A percentile compares a stretch with the other conserved stretches of the same genome.
Conservation (phyloP, 2,797 vertebrate genomes). For the Pitangus sulphuratus region DNA sequence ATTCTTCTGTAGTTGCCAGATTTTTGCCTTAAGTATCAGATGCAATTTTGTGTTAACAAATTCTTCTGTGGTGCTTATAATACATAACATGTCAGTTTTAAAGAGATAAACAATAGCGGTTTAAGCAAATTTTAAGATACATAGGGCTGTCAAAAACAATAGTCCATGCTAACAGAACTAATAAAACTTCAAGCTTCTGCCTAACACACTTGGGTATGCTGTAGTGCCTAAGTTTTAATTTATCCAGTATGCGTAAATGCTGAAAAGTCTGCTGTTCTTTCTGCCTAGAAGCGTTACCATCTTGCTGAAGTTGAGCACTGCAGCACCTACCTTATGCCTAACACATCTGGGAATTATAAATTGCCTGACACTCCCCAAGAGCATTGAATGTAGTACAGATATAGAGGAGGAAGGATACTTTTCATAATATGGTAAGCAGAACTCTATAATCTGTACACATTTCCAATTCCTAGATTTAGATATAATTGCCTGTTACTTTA, state of each 20-base stretch:
- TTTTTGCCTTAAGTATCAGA: background rate
- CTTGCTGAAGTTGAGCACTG: slow-evolving; percentile 1
- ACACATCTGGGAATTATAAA: slow-evolving; percentile 29
- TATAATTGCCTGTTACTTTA: background rate
- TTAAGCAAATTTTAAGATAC: background rate
- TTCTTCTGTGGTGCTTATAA: background rate
- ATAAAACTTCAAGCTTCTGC: background rate
- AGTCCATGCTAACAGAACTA: background rate
- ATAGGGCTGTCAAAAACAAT: background rate
- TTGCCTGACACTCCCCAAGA: background rate
- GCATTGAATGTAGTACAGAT: background rate
- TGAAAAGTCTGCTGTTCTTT: background rate
- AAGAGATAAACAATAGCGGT: background rate
- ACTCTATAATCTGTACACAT: background rate
- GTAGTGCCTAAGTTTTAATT: background rate
- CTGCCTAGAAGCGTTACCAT: background rate
- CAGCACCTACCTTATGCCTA: background rate
- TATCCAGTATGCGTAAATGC: slow-evolving; percentile 1
- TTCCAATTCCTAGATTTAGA: background rate
- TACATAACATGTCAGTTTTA: background rate
- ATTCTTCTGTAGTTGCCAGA: background rate
- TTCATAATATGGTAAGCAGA: background rate
- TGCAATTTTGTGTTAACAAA: background rate
- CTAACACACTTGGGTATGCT: background rate
- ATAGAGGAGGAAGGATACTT: background rate